Conservation (phyloP, 2,113 vertebrate genomes). For the Aleadryas rufinucha region DNA sequence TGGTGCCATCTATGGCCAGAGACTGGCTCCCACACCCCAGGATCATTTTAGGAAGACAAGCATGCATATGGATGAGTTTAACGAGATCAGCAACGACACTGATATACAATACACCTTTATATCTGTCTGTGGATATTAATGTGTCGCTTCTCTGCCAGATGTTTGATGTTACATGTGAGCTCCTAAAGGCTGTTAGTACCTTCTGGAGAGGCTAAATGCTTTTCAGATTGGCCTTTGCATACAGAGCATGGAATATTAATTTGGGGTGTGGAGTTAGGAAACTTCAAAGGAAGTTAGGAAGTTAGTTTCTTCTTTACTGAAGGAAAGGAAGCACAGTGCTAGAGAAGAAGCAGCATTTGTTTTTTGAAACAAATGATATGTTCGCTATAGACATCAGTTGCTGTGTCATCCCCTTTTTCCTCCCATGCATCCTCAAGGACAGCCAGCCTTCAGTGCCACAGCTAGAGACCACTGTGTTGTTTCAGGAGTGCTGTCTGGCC, state of each 20-base stretch:
- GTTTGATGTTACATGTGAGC: not conserved
- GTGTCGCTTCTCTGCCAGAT: not conserved
- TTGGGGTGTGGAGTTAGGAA: not conserved
- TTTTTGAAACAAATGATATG: rapidly evolving
- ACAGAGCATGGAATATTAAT: not conserved
- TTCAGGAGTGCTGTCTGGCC: not conserved
- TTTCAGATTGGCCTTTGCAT: not conserved
- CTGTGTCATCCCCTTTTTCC: not conserved
- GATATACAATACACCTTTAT: not conserved
- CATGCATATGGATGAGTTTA: not conserved
- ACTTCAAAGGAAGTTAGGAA: not conserved
- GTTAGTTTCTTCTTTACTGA: not conserved
- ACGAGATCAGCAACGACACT: not conserved
- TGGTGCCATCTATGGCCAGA: conserved; percentile 60
- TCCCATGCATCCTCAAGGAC: not conserved
- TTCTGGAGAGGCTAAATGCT: not conserved
- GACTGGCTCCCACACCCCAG: not conserved
- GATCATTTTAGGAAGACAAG: not conserved
- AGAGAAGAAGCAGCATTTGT: not conserved
- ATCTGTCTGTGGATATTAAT: not conserved
- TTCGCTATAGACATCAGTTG: not conserved
- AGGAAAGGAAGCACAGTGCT: rapidly evolving
- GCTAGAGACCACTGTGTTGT: not conserved
- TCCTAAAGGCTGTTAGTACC: not conserved
- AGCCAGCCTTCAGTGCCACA: not conserved